These are phyloP conservation scores for Tringa solitaria DNA, from an alignment of 2,113 vertebrate genomes.

Conservation along the genomic window DNA sequence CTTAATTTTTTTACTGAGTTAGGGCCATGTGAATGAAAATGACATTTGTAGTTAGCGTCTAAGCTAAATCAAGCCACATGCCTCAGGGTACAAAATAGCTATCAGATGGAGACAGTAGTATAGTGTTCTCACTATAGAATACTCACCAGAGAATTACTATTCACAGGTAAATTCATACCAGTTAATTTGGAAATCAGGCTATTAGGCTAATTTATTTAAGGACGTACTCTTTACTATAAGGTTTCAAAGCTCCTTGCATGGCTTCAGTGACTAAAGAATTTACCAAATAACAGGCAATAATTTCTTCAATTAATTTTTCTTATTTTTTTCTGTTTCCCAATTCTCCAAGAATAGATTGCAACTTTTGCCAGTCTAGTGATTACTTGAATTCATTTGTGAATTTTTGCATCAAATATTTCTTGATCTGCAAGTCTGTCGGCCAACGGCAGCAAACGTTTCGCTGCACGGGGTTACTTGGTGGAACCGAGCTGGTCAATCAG, in stretches of 20 bases:
- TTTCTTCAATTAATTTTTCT: not conserved
- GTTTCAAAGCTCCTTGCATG: not conserved
- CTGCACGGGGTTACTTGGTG: not conserved
- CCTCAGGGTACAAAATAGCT: conserved; percentile 11
- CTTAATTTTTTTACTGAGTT: conserved; percentile 25
- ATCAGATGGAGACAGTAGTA: conserved; percentile 1
- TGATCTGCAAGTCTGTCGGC: not conserved
- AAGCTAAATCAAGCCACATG: conserved; percentile 43
- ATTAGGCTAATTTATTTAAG: not conserved
- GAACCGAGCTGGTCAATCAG: not conserved
- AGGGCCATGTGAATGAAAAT: conserved; percentile 34
- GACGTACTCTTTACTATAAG: not conserved
- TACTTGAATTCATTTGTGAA: not conserved
- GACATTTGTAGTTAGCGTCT: conserved; percentile 42
- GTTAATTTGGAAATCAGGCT: conserved; percentile 13
- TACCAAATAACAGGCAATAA: not conserved
- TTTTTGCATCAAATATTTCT: not conserved
- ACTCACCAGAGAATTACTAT: not conserved
- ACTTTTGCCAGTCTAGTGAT: not conserved
- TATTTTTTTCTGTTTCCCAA: not conserved
- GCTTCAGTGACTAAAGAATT: not conserved
- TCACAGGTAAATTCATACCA: not conserved
- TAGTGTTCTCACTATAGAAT: not conserved
- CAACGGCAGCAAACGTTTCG: not conserved
- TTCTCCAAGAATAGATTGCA: not conserved